A percentile compares a stretch with the other conserved stretches of the same genome.
Conservation (phyloP, 2,888 invertebrate species). For the Helicoverpa assulta region DNA sequence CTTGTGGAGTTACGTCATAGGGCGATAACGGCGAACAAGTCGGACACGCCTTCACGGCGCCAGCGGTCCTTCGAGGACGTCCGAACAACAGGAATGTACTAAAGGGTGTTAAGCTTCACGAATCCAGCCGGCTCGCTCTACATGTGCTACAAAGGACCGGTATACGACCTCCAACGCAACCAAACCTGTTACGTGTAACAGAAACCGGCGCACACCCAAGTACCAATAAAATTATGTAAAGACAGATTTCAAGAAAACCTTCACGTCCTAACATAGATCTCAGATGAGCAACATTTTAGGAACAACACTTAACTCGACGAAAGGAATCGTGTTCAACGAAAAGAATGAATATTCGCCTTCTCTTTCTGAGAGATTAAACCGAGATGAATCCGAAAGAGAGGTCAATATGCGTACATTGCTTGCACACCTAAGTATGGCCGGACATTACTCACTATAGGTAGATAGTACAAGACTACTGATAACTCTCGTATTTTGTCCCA, state of each 20-base stretch:
- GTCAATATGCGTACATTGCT: slow-evolving; percentile 89
- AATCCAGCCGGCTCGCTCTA: slow-evolving; percentile 80
- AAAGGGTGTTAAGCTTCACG: slow-evolving; percentile 77
- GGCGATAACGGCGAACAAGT: slow-evolving; percentile 80
- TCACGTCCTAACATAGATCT: slow-evolving; percentile 59
- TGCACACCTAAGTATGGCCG: slow-evolving; percentile 90
- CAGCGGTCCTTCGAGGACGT: slow-evolving; percentile 83
- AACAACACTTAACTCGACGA: slow-evolving; percentile 74
- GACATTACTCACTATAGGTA: slow-evolving; percentile 90
- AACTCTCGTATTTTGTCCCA: slow-evolving; percentile 77
- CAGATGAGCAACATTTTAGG: slow-evolving; percentile 69
- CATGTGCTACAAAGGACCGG: slow-evolving; percentile 87
- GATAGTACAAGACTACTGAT: slow-evolving; percentile 85
- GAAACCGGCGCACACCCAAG: slow-evolving; percentile 75
- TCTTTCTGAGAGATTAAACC: slow-evolving; percentile 76
- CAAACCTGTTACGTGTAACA: slow-evolving; percentile 88
- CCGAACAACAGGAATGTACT: slow-evolving; percentile 81
- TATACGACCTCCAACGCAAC: slow-evolving; percentile 87
- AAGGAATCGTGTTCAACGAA: slow-evolving; percentile 76
- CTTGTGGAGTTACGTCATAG: slow-evolving; percentile 85
- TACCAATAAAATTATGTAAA: slow-evolving; percentile 72
- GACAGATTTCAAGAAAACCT: slow-evolving; percentile 65
- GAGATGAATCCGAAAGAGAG: slow-evolving; percentile 85
- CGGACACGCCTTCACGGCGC: slow-evolving; percentile 88
- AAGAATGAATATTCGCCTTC: slow-evolving; percentile 81